Evolutionary conservation across 2,888 invertebrate genomes (phyloP), one percentile per base, ranked within the genome.

Genomic region (Phasia obesa): DNA sequence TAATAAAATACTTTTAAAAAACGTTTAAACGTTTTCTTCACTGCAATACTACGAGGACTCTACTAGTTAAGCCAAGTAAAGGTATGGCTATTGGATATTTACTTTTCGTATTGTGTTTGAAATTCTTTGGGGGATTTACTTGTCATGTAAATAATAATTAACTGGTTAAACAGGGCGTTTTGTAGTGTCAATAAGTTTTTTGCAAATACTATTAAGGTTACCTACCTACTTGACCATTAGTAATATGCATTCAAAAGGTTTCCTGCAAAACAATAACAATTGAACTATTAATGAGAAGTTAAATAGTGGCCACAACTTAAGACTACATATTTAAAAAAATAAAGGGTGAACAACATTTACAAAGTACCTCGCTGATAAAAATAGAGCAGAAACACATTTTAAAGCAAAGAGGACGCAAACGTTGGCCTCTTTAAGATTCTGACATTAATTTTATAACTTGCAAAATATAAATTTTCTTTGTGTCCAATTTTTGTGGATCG

Each of bases 181-280:
- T n/a, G n/a, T n/a, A n/a, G n/a, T n/a, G n/a, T n/a, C n/a, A n/a
- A n/a, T n/a, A n/a, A n/a, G 21, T 44, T 23, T 44, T 35, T 31
- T 62, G 19, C 13, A 57, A 25, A 44, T 25, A n/a, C 17, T 49
- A 59, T 67, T 59, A 67, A 60, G 67, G 75, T 60, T 53, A 60
- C 15, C 60, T 44, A 67, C n/a, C 51, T n/a, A 69, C 31, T 59
- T 51, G 51, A 67, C 27, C 51, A 15, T 49, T 31, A 53, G 23
- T 53, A 44, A 53, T 9, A 25, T n/a, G 59, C 67, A 67, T 21
- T 69, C 69, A 15, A 42, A 60, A 60, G 76, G 76, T 35, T 76
- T 76, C 76, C 31, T 21, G 35, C 15, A 13, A 38, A n/a, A 38
- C 19, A 57, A 19, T 15, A 49, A 27, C 15, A 23, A 35, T 23